These are phyloP conservation scores for Beris chalybata DNA, from an alignment of 2,888 invertebrate species.

Conservation along the genomic window DNA sequence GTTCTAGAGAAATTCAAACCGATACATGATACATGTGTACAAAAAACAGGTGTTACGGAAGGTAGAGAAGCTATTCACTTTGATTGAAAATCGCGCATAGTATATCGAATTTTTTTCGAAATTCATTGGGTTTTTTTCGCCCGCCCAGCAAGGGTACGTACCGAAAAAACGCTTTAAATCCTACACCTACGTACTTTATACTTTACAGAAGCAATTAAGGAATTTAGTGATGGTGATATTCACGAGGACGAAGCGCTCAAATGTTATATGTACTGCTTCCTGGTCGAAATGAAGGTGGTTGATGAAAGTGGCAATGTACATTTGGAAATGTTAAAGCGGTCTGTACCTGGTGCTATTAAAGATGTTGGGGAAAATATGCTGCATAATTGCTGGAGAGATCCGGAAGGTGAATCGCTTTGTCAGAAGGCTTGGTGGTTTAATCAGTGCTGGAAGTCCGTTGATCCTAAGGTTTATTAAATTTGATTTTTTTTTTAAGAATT, in stretches of 20 bases:
- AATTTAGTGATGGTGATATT: constrained; percentile 55
- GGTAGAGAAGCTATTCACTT: too few relatives aligned
- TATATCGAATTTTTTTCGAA: too few relatives aligned
- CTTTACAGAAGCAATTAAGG: constrained; percentile 50
- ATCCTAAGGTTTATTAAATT: constrained; percentile 46
- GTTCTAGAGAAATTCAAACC: too few relatives aligned
- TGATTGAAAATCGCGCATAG: too few relatives aligned
- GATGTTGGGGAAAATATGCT: constrained; percentile 47
- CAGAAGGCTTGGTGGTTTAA: constrained; percentile 55
- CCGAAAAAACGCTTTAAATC: too few relatives aligned
- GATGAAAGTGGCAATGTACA: constrained; percentile 54
- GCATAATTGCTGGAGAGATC: constrained; percentile 50
- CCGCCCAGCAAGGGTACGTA: too few relatives aligned
- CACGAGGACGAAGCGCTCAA: constrained; percentile 54
- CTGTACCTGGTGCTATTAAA: constrained; percentile 48
- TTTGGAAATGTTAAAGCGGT: constrained; percentile 48
- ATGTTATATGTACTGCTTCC: constrained; percentile 56
- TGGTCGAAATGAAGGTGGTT: constrained; percentile 52
- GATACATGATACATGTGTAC: too few relatives aligned
- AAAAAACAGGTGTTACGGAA: too few relatives aligned
- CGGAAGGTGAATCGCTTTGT: constrained; percentile 51
- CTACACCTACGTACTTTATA: too few relatives aligned
- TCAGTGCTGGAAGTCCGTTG: constrained; percentile 50
- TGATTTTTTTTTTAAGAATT: not conserved
- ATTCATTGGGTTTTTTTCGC: too few relatives aligned